phyloP scores from a whole-genome alignment of 2,113 vertebrate species.

The Phoenicopterus ruber region DNA sequence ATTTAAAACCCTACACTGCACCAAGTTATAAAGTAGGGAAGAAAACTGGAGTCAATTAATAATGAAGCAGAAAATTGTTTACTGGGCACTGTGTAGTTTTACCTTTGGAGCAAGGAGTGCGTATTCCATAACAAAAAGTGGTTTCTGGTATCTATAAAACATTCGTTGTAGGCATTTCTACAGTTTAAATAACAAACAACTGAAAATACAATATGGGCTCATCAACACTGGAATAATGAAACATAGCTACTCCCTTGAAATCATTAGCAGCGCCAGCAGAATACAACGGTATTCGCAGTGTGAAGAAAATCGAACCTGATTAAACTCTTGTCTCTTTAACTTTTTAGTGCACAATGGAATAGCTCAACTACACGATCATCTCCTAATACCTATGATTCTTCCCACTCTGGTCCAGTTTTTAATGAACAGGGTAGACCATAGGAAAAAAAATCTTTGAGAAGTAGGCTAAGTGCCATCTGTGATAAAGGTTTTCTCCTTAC shows the following conservation, averaged over 20 bases:
- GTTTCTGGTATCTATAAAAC: background rate
- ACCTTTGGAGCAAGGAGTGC: background rate
- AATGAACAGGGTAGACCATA: background rate
- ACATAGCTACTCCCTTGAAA: background rate
- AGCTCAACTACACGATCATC: background rate
- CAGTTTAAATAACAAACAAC: background rate
- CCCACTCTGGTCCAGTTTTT: background rate
- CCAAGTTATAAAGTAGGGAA: background rate
- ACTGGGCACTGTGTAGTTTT: background rate
- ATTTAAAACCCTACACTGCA: background rate
- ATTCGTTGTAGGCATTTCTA: background rate
- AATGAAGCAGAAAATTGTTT: background rate
- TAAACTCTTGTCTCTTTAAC: background rate
- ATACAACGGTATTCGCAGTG: background rate
- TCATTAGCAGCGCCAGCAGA: background rate
- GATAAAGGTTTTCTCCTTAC: background rate
- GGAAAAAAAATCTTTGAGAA: background rate
- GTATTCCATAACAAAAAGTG: background rate
- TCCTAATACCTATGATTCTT: background rate
- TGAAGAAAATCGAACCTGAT: background rate
- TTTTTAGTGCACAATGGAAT: background rate
- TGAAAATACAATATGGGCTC: background rate
- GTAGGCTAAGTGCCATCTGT: background rate
- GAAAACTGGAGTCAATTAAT: background rate
- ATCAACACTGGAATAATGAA: background rate